A percentile compares a stretch with the other conserved stretches of the same genome.
phyloP scores from a whole-genome alignment of 2,113 vertebrate genomes.

The Dicerorhinus sumatrensis region DNA sequence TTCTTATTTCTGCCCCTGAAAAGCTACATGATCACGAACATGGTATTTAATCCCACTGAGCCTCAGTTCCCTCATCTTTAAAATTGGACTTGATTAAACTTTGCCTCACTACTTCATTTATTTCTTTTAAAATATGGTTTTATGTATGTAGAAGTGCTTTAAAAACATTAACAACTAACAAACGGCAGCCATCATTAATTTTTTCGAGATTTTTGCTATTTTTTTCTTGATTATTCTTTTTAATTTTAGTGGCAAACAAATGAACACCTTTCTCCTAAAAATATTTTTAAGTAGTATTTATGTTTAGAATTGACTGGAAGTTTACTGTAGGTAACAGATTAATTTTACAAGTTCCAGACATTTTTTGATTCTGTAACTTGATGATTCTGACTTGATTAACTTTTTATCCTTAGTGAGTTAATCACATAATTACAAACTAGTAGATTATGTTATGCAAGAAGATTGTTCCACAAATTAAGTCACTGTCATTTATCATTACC shows the following conservation, averaged over 20 bases:
- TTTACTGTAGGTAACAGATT: not conserved
- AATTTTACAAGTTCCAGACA: conserved; percentile 29
- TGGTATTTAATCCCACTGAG: not conserved
- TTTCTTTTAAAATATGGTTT: not conserved
- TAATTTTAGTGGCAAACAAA: not conserved
- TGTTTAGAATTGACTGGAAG: not conserved
- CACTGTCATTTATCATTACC: conserved; percentile 78
- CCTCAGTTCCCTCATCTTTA: not conserved
- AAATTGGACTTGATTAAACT: not conserved
- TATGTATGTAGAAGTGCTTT: not conserved
- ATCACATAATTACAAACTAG: conserved; percentile 80
- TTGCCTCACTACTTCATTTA: not conserved
- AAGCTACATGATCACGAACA: not conserved
- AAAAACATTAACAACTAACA: not conserved
- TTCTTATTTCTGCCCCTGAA: not conserved
- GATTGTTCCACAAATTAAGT: conserved; percentile 82
- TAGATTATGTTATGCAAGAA: conserved; percentile 74
- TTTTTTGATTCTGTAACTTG: not conserved
- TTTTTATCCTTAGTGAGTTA: conserved; percentile 79
- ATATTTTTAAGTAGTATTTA: not conserved
- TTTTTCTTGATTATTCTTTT: not conserved
- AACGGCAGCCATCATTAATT: not conserved
- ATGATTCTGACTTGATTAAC: conserved; percentile 72
- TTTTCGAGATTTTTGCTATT: not conserved
- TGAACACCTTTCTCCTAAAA: not conserved